phyloP scores from a whole-genome alignment of 1,140 invertebrate genomes.

The Saxidomus purpurata region DNA sequence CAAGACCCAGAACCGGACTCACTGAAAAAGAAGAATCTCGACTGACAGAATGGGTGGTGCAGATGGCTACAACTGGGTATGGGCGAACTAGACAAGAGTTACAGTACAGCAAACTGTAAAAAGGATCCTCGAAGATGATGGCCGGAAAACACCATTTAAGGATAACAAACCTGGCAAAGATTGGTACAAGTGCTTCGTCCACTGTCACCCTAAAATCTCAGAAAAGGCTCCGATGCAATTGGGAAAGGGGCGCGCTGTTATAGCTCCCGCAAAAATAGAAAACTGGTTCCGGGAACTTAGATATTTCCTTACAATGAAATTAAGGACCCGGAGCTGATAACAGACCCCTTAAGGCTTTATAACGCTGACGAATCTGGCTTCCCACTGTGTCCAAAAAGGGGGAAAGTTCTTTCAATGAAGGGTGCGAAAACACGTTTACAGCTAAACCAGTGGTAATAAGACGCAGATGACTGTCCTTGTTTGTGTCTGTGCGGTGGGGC shows the following conservation, averaged over 20 bases:
- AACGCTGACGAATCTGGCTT: slow-evolving; percentile 49
- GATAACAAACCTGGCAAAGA: slow-evolving; percentile 81
- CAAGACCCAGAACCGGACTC: slow-evolving; percentile 11
- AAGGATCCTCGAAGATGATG: slow-evolving; percentile 53
- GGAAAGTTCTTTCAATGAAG: slow-evolving; percentile 1
- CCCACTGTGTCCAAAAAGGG: slow-evolving; percentile 36
- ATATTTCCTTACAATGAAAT: background rate
- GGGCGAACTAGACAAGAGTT: slow-evolving; percentile 43
- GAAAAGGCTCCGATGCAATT: slow-evolving; percentile 80
- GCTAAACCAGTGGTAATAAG: slow-evolving; percentile 28
- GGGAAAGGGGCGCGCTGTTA: slow-evolving; percentile 61
- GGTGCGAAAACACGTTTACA: slow-evolving; percentile 18
- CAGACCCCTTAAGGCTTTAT: slow-evolving; percentile 3
- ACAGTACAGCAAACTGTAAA: slow-evolving; percentile 33
- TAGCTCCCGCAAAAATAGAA: slow-evolving; percentile 41
- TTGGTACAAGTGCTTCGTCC: slow-evolving; percentile 87
- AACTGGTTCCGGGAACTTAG: slow-evolving; percentile 45
- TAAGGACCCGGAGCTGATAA: background rate
- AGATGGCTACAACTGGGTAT: slow-evolving; percentile 63
- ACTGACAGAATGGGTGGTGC: slow-evolving; percentile 46
- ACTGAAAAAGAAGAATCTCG: slow-evolving; percentile 16
- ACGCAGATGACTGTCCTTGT: slow-evolving; percentile 37
- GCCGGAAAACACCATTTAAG: slow-evolving; percentile 44
- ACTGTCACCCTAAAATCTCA: slow-evolving; percentile 85
- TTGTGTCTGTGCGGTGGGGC: background rate